Evolutionary conservation across 2,797 vertebrate species (phyloP).

Genomic region (Chrosomus eos): DNA sequence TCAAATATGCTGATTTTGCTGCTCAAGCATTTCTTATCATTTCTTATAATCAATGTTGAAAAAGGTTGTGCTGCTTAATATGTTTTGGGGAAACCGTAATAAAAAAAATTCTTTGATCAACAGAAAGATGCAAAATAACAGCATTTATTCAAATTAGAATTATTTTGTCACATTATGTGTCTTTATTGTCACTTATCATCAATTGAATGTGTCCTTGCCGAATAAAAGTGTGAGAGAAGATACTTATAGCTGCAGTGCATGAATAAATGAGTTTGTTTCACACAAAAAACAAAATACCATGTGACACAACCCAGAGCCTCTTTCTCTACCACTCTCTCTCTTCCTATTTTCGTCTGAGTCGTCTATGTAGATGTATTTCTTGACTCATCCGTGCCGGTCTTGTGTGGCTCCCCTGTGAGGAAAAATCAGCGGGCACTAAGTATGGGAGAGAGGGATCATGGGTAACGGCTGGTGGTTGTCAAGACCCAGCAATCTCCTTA

Average conservation of each 20-base stretch:
- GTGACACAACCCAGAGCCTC: neutral
- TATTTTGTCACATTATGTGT: neutral
- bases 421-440: constrained; percentile 1
- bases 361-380: constrained; percentile 20
- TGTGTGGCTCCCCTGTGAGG: constrained; percentile 14
- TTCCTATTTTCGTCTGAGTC: constrained; percentile 10
- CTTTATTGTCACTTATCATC: neutral
- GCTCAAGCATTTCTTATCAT: neutral
- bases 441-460: constrained; percentile 5
- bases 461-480: constrained; percentile 16
- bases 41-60: constrained; percentile 1
- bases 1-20: neutral
- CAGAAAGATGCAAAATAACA: neutral
- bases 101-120: neutral
- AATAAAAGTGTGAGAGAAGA: neutral
- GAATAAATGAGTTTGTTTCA: neutral
- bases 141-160: neutral
- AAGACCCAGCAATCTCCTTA: neutral
- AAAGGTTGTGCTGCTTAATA: neutral
- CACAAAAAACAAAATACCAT: neutral
- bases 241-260: neutral
- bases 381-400: constrained; percentile 1
- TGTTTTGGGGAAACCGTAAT: neutral
- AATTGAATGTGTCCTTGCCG: neutral
- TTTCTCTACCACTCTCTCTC: constrained; percentile 4